Evolutionary conservation across 2,797 vertebrate species (phyloP), one percentile per base, ranked within the genome.

Genomic region (Sebastes kiyomatsui): DNA sequence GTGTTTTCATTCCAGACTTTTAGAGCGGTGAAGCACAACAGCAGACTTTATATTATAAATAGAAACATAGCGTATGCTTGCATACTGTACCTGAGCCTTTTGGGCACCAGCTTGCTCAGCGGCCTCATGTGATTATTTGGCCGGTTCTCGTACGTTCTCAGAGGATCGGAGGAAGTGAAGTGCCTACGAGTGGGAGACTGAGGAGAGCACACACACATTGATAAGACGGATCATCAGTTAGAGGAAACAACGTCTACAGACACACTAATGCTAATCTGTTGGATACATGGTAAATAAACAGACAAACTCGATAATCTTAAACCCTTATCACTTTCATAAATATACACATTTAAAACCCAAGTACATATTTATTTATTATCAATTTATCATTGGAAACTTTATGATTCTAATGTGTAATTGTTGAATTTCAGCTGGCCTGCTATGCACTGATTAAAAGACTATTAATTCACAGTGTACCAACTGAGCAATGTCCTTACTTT

Each of bases 131-230:
- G 89, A 79, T 94, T 92, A 84, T 83, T 92, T 65, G 92, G 80
- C 87, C 96, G 93, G 91, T 96, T 97, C 62, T 96, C 95, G 10
- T 97, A 98, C 0, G 96, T 97, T 89, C 97, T 97, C 94, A 96
- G 56, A 13, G 93, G 87, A 35, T 97, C 96, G 0, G 93, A 89
- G 73, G 93, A 72, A 3, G 83, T 59, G 71, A 94, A 94, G 84
- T 87, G 92, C 52, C 94, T 90, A 3, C 94, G 83, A 20, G 90
- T 22, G 9, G 95, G 90, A 81, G 93, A 80, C 95, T 96, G 90
- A 5, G 59, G 27, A 71, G 20, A 81, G 3, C 14, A 58, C 23
- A 49, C 0, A 6, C 32, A 65, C 16, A 59, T 7, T 20, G 0
- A 25, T 25, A 27, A 27, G 1, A 27, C 2, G 9, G 1, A 3